Conservation (phyloP, 2,797 vertebrate genomes). For the Xyrichtys novacula region DNA sequence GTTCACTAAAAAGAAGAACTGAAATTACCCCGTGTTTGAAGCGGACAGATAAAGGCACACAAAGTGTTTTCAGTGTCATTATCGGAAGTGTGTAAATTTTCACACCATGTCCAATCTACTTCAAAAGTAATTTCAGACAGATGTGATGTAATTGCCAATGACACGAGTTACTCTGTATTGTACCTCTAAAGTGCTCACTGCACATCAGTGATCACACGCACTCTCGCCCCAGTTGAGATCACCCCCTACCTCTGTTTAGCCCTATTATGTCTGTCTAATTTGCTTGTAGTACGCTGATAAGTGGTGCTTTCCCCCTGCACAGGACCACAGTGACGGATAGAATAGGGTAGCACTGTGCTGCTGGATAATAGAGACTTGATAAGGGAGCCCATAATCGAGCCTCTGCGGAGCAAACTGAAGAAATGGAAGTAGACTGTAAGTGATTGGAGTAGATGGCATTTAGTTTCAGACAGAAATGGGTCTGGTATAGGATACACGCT, state of each 20-base stretch:
- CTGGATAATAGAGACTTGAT: constrained; percentile 36
- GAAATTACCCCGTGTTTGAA: constrained; percentile 5
- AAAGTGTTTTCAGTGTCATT: constrained; percentile 20
- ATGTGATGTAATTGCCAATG: constrained; percentile 18
- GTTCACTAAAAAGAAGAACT: constrained; percentile 22
- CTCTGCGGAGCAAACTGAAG: constrained; percentile 21
- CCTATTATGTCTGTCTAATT: constrained; percentile 64
- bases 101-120: neutral
- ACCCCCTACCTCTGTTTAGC: constrained; percentile 38
- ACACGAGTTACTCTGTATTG: constrained; percentile 25
- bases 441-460: constrained; percentile 20
- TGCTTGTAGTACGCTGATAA: constrained; percentile 59
- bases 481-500: constrained; percentile 1
- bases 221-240: neutral
- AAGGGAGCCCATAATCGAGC: constrained; percentile 31
- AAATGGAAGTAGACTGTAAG: constrained; percentile 31
- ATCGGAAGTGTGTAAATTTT: constrained; percentile 30
- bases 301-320: constrained; percentile 49
- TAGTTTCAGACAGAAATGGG: constrained; percentile 36
- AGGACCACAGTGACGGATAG: constrained; percentile 53
- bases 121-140: constrained; percentile 20
- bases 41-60: constrained; percentile 6
- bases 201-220: constrained; percentile 31
- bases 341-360: constrained; percentile 36
- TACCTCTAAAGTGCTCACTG: constrained; percentile 27